Conservation (phyloP, 1,140 invertebrate species). For the Drosophila erecta region DNA sequence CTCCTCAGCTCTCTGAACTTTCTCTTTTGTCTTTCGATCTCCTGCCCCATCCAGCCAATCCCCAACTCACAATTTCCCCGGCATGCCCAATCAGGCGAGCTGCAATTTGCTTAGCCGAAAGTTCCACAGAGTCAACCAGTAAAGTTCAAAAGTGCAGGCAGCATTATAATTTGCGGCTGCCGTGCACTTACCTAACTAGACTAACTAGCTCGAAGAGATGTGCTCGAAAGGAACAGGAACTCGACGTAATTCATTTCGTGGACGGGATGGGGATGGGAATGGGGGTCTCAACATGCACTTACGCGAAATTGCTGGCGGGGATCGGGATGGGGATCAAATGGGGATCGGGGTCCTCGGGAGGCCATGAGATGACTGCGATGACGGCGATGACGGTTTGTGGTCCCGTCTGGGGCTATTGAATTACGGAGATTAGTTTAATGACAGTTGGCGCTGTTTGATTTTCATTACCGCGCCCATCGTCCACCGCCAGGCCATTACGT, state of each 20-base stretch:
- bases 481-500: constrained; percentile 68
- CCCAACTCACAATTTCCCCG: neutral
- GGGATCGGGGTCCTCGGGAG: constrained; percentile 12
- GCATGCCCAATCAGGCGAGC: constrained; percentile 62
- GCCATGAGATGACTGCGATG: constrained; percentile 30
- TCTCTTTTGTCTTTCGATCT: constrained; percentile 61
- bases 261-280: constrained; percentile 12
- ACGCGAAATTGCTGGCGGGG: constrained; percentile 53
- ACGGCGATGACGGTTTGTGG: constrained; percentile 21
- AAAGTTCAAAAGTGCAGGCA: constrained; percentile 79
- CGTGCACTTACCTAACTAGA: constrained; percentile 73
- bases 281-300: constrained; percentile 36
- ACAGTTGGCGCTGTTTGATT: constrained; percentile 82
- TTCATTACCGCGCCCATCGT: constrained; percentile 67
- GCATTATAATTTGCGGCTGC: constrained; percentile 80
- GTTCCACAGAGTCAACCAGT: constrained; percentile 18
- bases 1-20: constrained; percentile 60
- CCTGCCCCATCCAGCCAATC: neutral
- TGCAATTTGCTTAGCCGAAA: constrained; percentile 65
- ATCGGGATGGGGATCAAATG: neutral
- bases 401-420: constrained; percentile 70
- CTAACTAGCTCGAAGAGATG: constrained; percentile 44
- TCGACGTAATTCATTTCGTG: constrained; percentile 67
- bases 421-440: constrained; percentile 82
- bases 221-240: constrained; percentile 41